Evolutionary conservation across 2,113 vertebrate genomes (phyloP).

Genomic region (Heliornis fulica): DNA sequence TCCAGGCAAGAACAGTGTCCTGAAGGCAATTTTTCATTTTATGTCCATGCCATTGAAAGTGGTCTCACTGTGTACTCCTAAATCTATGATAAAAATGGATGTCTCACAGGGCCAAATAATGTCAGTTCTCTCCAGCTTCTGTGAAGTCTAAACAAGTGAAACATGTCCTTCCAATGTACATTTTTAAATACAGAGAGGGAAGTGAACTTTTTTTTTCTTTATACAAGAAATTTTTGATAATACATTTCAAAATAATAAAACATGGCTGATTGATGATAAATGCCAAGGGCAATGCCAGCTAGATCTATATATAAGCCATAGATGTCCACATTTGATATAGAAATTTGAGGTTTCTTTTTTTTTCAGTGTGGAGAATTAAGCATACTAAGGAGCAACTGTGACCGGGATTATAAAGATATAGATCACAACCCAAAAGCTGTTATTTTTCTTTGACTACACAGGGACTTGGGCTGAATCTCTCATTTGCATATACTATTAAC

Average conservation of each 20-base stretch:
- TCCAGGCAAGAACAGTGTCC: background rate
- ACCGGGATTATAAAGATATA: background rate
- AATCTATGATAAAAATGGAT: background rate
- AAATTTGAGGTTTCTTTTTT: background rate
- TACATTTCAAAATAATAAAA: background rate
- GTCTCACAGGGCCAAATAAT: background rate
- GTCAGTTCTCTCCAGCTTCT: background rate
- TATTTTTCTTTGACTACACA: background rate
- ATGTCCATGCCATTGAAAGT: background rate
- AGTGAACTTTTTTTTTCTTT: background rate
- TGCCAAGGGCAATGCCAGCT: background rate
- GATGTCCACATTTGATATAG: background rate
- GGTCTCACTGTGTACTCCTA: background rate
- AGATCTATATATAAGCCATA: background rate
- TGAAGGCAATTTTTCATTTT: background rate
- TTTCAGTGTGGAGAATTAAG: background rate
- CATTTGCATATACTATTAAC: background rate
- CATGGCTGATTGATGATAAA: background rate
- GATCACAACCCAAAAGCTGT: background rate
- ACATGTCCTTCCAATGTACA: background rate
- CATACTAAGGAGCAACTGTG: background rate
- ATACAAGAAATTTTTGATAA: background rate
- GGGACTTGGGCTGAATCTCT: background rate
- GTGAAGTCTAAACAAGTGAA: background rate
- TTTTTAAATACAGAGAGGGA: background rate